Percentiles rank a stretch among this genome's conserved stretches.
Evolutionary conservation across 2,797 vertebrate genomes (phyloP).

Genomic region (Manis crassicaudata): DNA sequence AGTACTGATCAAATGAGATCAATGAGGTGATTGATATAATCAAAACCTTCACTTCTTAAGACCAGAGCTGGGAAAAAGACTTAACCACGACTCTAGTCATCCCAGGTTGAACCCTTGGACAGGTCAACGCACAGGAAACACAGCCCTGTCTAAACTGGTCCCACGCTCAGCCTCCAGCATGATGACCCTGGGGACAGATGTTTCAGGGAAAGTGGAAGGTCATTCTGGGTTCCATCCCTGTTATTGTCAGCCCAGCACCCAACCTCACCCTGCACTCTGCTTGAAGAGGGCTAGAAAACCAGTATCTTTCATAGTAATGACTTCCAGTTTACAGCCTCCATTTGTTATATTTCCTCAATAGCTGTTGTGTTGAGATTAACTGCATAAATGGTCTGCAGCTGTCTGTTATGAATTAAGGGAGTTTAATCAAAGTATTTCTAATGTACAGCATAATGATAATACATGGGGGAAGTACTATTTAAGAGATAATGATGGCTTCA

Average conservation of each 20-base stretch:
- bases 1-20: conserved; percentile 38
- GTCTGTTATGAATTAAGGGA: conserved; percentile 98
- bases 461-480: conserved; percentile 97
- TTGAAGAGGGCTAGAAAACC: conserved; percentile 86
- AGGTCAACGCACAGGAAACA: conserved; percentile 36
- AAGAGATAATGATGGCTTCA: conserved; percentile 98
- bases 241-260: conserved; percentile 80
- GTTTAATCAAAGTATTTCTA: conserved; percentile 99
- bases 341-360: conserved; percentile 95
- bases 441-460: conserved; percentile 99
- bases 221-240: conserved; percentile 73
- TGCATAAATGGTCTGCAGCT: conserved; percentile 98
- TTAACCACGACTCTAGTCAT: neutral
- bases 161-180: conserved; percentile 16
- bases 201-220: conserved; percentile 76
- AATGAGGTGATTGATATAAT: neutral
- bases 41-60: conserved; percentile 3
- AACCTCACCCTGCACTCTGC: conserved; percentile 86
- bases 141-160: neutral
- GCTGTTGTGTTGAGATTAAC: conserved; percentile 96
- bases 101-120: neutral
- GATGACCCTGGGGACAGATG: conserved; percentile 66
- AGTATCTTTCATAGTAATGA: conserved; percentile 90
- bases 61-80: neutral
- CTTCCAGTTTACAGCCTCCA: conserved; percentile 91